Evolutionary conservation across 1,140 invertebrate genomes (phyloP).

Genomic region (Caenorhabditis remanei): DNA sequence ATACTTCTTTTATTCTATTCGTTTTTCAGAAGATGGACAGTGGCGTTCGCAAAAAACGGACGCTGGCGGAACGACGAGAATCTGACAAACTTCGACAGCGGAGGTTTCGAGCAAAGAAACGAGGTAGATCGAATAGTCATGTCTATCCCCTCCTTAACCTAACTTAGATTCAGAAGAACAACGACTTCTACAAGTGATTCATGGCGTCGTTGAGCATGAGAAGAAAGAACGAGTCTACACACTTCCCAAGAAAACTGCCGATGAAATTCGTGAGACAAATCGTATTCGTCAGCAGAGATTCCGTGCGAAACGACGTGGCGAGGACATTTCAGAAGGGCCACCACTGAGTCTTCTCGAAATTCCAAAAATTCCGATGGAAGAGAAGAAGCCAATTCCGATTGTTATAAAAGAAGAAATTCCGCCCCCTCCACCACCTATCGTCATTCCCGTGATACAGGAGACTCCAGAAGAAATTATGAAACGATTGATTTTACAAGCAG

Average conservation of each 20-base stretch:
- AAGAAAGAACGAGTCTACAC: slow-evolving; percentile 2
- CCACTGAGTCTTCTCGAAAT: neutral
- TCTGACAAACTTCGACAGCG: slow-evolving; percentile 32
- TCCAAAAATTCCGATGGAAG: too few species aligned
- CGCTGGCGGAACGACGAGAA: slow-evolving; percentile 10
- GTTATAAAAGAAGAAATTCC: neutral
- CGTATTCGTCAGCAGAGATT: slow-evolving; percentile 35
- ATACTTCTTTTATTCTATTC: neutral
- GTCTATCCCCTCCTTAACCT: neutral
- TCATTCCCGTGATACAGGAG: neutral
- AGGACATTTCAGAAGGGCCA: neutral
- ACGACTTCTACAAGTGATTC: neutral
- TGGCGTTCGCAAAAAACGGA: slow-evolving; percentile 38
- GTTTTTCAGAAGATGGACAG: neutral
- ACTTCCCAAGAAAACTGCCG: slow-evolving; percentile 4
- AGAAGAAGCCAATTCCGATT: neutral
- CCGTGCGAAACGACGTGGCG: neutral
- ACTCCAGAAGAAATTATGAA: neutral
- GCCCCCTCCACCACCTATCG: neutral
- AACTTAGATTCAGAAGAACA: slow-evolving; percentile 23
- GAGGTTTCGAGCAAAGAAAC: slow-evolving; percentile 22
- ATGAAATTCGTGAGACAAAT: slow-evolving; percentile 16
- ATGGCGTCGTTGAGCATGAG: neutral
- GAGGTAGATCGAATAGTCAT: neutral
- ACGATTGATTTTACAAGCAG: neutral